Base-by-base conservation (phyloP, 2,888 invertebrate species). In the Lasiommata megera region DNA sequence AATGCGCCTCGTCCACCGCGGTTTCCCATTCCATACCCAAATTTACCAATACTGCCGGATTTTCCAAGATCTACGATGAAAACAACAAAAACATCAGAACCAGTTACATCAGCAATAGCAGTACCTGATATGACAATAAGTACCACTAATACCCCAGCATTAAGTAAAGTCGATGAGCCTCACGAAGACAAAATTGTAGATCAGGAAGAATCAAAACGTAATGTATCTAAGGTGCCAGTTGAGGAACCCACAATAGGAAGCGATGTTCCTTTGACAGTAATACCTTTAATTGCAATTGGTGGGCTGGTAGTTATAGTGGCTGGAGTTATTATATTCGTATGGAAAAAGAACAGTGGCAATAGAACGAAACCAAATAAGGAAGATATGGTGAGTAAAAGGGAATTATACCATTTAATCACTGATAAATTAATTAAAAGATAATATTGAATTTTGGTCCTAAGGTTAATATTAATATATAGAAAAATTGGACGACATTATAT, bases 251-350 rank as follows among this genome's bases (percentile, higher is more conserved):
- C 80, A 0, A 77, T 66, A 17, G 65, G 56, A 11, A 87, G 84
- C 52, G 93, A 94, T 64, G 80, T 94, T 43, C 89, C 94, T 40
- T 41, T 71, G 37, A 94, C 95, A 41, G 84, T 96, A 48, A 92
- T 96, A 68, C 95, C 96, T 1, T 86, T 96, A 48, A 89, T 94
- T 18, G 94, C 94, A 8, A 93, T 96, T 47, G 93, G 93, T 68
- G 94, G 92, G 3, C 87, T 96, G 47, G 93, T 96, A 58, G 80
- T 95, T 3, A 93, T 94, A 16, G 93, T 94, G 3, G 94, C 93
- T 16, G 91, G 92, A 43, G 92, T 94, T 1, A 92, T 94, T 12
- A 92, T 95, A 69, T 92, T 95, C 56, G 94, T 95, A 66, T 93
- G 95, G 67, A 94, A 93, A 73, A 95, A 93, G 71, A 93, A 95